A percentile compares a stretch with the other conserved stretches of the same genome.
phyloP scores from a whole-genome alignment of 2,113 vertebrate genomes.

The Pyxicephalus adspersus region DNA sequence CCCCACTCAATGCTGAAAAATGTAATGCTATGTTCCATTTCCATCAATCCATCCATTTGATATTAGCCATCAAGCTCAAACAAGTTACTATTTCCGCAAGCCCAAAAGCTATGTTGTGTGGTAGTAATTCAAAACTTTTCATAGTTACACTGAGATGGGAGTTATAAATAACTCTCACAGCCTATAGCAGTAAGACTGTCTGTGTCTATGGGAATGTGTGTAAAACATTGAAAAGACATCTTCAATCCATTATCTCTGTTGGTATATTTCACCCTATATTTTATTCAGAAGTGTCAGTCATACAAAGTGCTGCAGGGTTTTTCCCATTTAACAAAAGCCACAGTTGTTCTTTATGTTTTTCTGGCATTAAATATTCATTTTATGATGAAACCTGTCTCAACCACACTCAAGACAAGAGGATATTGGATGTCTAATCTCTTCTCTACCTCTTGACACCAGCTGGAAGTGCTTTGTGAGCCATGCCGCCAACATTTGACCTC shows the following conservation, averaged over 20 bases:
- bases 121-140: no score
- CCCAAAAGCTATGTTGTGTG: no score
- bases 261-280: neutral
- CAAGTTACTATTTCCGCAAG: no score
- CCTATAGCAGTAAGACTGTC: neutral
- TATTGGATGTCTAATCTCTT: constrained; percentile 66
- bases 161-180: neutral
- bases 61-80: no score
- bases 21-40: no score
- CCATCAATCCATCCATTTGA: no score
- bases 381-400: constrained; percentile 53
- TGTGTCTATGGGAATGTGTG: neutral
- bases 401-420: constrained; percentile 60
- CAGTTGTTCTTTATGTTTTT: constrained; percentile 23
- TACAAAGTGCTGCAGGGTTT: constrained; percentile 2
- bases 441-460: constrained; percentile 65
- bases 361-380: constrained; percentile 47
- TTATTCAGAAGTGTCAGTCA: neutral
- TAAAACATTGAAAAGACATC: neutral
- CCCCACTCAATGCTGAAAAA: no score
- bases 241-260: neutral
- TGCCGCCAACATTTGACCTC: constrained; percentile 67
- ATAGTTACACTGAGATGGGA: no score
- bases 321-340: constrained; percentile 42
- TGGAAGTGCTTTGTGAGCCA: constrained; percentile 70